Percentiles rank a stretch among this genome's conserved stretches.
Conservation (phyloP, 2,888 invertebrate genomes). For the Cancer borealis region DNA sequence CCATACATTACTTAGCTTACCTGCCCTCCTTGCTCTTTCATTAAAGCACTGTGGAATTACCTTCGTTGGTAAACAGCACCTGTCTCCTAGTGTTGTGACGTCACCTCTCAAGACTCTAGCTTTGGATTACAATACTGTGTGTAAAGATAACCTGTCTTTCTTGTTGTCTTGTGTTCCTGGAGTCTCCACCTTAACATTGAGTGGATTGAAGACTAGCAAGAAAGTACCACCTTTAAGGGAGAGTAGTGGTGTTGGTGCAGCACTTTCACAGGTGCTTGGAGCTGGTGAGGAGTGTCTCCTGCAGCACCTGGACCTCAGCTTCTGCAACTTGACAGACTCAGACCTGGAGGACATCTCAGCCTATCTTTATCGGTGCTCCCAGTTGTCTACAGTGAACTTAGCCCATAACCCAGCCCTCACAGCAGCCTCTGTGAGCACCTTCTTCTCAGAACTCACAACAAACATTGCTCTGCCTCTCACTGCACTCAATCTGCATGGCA, state of each 20-base stretch:
- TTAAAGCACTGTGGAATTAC: conserved; percentile 65
- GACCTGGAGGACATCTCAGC: conserved; percentile 70
- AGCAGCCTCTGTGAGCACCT: conserved; percentile 40
- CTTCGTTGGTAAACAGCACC: conserved; percentile 56
- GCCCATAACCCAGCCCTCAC: conserved; percentile 63
- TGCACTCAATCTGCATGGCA: conserved; percentile 70
- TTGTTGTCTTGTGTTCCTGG: conserved; percentile 67
- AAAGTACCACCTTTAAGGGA: not conserved
- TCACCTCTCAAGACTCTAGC: conserved; percentile 51
- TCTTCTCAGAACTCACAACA: conserved; percentile 69
- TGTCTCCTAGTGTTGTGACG: not conserved
- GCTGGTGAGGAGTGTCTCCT: conserved; percentile 71
- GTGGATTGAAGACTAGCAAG: conserved; percentile 57
- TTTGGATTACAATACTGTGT: conserved; percentile 65
- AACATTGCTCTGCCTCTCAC: conserved; percentile 69
- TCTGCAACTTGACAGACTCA: conserved; percentile 53
- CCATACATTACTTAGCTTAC: conserved; percentile 58
- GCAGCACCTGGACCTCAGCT: conserved; percentile 69
- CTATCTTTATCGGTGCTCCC: conserved; percentile 73
- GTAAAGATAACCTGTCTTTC: conserved; percentile 30
- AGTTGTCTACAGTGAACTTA: conserved; percentile 63
- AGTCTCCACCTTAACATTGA: conserved; percentile 61
- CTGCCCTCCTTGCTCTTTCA: conserved; percentile 55
- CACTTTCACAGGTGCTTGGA: conserved; percentile 65
- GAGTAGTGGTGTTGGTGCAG: conserved; percentile 51